Conservation (phyloP, 2,888 invertebrate species). For the Eupithecia inturbata region DNA sequence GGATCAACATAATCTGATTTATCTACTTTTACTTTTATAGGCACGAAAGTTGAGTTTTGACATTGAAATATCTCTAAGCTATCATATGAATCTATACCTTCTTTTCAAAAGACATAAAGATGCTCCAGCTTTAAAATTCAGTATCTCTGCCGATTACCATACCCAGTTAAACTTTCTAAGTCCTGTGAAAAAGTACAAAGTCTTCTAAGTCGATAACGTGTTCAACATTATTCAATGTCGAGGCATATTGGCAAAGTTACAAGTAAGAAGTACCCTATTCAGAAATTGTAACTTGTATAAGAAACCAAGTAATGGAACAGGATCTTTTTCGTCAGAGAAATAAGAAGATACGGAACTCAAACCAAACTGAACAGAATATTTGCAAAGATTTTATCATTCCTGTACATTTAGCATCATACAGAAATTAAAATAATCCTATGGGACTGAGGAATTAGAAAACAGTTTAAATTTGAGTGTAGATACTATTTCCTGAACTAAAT, state of each 20-base stretch:
- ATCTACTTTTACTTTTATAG: neutral
- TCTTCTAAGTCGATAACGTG: constrained; percentile 34
- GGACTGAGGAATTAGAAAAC: neutral
- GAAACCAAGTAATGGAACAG: neutral
- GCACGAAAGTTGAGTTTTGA: neutral
- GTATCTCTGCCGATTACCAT: constrained; percentile 1
- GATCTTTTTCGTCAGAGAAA: neutral
- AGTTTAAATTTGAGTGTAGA: too few relatives aligned
- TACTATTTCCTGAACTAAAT: too few relatives aligned
- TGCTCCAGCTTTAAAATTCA: neutral
- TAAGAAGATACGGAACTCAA: neutral
- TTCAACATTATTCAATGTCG: constrained; percentile 36
- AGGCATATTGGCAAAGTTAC: constrained; percentile 15
- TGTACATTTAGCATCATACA: neutral
- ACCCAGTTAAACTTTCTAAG: constrained; percentile 15
- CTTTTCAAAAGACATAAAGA: neutral
- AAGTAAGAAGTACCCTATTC: neutral
- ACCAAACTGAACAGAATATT: neutral
- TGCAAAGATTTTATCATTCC: neutral
- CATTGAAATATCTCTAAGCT: neutral
- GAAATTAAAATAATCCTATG: neutral
- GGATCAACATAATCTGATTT: neutral
- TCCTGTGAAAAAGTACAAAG: constrained; percentile 25
- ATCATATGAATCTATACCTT: neutral
- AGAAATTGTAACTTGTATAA: constrained; percentile 1